A percentile compares a stretch with the other conserved stretches of the same genome.
Evolutionary conservation across 2,888 invertebrate genomes (phyloP).

Genomic region (Teinopalpus imperialis): DNA sequence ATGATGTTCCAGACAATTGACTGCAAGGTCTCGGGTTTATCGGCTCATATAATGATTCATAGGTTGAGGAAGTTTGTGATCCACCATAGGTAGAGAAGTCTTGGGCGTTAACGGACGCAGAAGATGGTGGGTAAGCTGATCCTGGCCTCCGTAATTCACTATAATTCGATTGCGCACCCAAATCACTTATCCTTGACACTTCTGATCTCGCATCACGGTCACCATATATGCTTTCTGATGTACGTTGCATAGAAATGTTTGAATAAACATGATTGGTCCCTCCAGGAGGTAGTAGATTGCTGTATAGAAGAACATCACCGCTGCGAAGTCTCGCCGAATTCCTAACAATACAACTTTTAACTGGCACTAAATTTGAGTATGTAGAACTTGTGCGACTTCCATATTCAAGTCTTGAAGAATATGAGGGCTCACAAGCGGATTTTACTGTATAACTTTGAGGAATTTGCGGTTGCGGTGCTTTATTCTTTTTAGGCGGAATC

Average conservation of each 20-base stretch:
- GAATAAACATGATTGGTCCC: slow-evolving; percentile 77
- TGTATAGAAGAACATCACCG: slow-evolving; percentile 72
- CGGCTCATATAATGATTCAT: slow-evolving; percentile 85
- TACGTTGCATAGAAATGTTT: slow-evolving; percentile 71
- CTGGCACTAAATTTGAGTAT: slow-evolving; percentile 75
- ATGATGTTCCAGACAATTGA: slow-evolving; percentile 82
- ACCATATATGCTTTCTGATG: slow-evolving; percentile 77
- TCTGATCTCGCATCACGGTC: slow-evolving; percentile 67
- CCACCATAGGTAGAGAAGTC: slow-evolving; percentile 82
- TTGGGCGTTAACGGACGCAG: slow-evolving; percentile 72
- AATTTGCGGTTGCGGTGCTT: slow-evolving; percentile 81
- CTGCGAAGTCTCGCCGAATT: slow-evolving; percentile 64
- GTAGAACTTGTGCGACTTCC: slow-evolving; percentile 73
- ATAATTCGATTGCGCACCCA: slow-evolving; percentile 83
- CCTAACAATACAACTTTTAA: slow-evolving; percentile 76
- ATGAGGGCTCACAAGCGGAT: slow-evolving; percentile 88
- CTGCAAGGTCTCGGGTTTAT: slow-evolving; percentile 83
- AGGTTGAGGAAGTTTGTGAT: slow-evolving; percentile 84
- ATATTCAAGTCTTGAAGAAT: slow-evolving; percentile 86
- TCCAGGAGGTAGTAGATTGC: slow-evolving; percentile 72
- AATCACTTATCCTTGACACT: slow-evolving; percentile 72
- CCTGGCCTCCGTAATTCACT: slow-evolving; percentile 83
- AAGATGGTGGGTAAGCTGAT: slow-evolving; percentile 79
- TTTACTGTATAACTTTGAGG: slow-evolving; percentile 90
- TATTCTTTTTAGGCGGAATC: slow-evolving; percentile 74